Percentiles rank a stretch among this genome's conserved stretches.
Evolutionary conservation across 1,140 invertebrate genomes (phyloP).

Genomic region (Aphaenogaster rudis): DNA sequence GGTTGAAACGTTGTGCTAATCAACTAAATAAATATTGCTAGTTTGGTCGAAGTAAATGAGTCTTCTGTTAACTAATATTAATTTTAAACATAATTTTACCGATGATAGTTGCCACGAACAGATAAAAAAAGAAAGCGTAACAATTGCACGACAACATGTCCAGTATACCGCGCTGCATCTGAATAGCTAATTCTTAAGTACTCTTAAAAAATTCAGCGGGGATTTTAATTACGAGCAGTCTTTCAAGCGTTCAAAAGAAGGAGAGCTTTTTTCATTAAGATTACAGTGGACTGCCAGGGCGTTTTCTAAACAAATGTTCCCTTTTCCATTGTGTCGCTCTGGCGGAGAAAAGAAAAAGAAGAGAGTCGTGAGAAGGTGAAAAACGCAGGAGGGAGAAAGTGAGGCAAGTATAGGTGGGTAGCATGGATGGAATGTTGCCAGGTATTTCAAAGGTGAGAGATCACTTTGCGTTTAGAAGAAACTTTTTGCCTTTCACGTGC

Average conservation of each 20-base stretch:
- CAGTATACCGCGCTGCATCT: constrained; percentile 1
- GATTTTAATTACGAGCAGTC: constrained; percentile 69
- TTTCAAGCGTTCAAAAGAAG: constrained; percentile 41
- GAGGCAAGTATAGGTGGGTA: not conserved
- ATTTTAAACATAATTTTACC: not conserved
- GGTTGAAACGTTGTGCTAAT: too few relatives aligned
- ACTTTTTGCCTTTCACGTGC: constrained; percentile 68
- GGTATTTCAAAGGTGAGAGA: constrained; percentile 74
- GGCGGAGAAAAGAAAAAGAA: constrained; percentile 11
- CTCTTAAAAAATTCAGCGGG: constrained; percentile 54
- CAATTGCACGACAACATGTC: constrained; percentile 34
- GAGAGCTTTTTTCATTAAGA: constrained; percentile 68
- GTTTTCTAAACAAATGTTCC: constrained; percentile 71
- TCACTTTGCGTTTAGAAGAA: constrained; percentile 70
- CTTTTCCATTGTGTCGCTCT: constrained; percentile 59
- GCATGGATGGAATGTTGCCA: constrained; percentile 56
- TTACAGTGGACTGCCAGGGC: constrained; percentile 63
- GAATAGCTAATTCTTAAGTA: constrained; percentile 55
- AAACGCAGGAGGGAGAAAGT: not conserved
- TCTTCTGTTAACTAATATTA: not conserved
- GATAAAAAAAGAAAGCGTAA: constrained; percentile 12
- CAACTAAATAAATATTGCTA: too few relatives aligned
- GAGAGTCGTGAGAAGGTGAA: constrained; percentile 9
- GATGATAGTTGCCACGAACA: not conserved
- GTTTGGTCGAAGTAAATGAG: too few relatives aligned